phyloP scores from a whole-genome alignment of 2,797 vertebrate genomes.

The Zenarchopterus dispar region DNA sequence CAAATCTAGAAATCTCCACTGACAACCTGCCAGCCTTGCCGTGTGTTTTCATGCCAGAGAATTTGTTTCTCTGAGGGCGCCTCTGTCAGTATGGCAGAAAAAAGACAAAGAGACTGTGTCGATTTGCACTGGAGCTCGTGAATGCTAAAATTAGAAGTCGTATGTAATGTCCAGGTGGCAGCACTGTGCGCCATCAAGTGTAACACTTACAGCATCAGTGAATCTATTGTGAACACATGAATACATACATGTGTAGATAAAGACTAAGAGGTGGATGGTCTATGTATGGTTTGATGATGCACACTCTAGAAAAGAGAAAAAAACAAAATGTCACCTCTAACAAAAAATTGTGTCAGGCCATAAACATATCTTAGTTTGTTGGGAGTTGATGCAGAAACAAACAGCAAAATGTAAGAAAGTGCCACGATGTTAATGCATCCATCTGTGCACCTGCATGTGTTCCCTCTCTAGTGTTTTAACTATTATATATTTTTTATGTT shows the following conservation, averaged over 20 bases:
- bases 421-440: conserved; percentile 29
- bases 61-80: conserved; percentile 8
- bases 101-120: conserved; percentile 44
- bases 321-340: conserved; percentile 24
- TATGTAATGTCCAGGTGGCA: conserved; percentile 69
- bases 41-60: conserved; percentile 1
- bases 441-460: conserved; percentile 28
- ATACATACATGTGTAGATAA: neutral
- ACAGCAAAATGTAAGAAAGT: conserved; percentile 57
- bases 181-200: conserved; percentile 50
- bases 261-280: neutral
- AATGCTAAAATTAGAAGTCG: conserved; percentile 63
- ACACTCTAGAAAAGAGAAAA: conserved; percentile 34
- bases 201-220: conserved; percentile 22
- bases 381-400: conserved; percentile 49
- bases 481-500: neutral
- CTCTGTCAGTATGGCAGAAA: conserved; percentile 27
- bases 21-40: conserved; percentile 4
- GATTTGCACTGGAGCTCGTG: conserved; percentile 40
- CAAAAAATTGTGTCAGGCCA: conserved; percentile 78
- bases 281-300: conserved; percentile 35
- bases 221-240: neutral
- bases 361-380: conserved; percentile 46
- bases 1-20: conserved; percentile 12
- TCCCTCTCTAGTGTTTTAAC: conserved; percentile 10